These are phyloP conservation scores for Osmerus eperlanus DNA, from an alignment of 2,113 vertebrate species.

Conservation along the genomic window DNA sequence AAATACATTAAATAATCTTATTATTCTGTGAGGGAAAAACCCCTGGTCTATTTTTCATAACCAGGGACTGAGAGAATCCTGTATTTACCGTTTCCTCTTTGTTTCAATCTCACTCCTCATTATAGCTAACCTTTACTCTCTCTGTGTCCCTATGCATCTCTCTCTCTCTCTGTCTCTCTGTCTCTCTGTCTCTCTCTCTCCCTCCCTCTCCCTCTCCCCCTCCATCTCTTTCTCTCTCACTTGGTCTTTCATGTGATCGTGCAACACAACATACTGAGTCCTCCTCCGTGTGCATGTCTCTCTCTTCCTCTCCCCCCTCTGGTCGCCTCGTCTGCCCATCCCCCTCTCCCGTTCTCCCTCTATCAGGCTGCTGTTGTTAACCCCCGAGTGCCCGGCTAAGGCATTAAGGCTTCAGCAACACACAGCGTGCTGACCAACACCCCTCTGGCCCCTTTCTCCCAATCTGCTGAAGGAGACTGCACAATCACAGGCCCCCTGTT, in stretches of 20 bases:
- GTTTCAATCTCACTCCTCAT: slow-evolving; percentile 29
- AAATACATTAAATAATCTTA: too few species aligned
- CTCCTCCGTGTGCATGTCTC: not conserved
- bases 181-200: not conserved
- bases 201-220: not conserved
- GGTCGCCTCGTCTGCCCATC: not conserved
- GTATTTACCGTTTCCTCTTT: slow-evolving; percentile 14
- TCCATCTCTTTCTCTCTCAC: not conserved
- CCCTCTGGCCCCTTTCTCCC: too few species aligned
- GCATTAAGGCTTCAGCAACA: not conserved
- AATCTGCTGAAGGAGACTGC: too few species aligned
- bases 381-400: not conserved
- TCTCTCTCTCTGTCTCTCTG: not conserved
- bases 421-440: not conserved
- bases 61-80: not conserved
- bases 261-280: not conserved
- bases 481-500: not conserved
- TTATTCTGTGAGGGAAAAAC: not conserved
- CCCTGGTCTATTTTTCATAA: not conserved
- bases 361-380: not conserved
- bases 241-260: not conserved
- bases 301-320: not conserved
- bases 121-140: slow-evolving; percentile 26
- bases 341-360: not conserved
- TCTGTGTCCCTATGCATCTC: not conserved